Evolutionary conservation across 2,113 vertebrate genomes (phyloP).

Genomic region (Grantiella picta): DNA sequence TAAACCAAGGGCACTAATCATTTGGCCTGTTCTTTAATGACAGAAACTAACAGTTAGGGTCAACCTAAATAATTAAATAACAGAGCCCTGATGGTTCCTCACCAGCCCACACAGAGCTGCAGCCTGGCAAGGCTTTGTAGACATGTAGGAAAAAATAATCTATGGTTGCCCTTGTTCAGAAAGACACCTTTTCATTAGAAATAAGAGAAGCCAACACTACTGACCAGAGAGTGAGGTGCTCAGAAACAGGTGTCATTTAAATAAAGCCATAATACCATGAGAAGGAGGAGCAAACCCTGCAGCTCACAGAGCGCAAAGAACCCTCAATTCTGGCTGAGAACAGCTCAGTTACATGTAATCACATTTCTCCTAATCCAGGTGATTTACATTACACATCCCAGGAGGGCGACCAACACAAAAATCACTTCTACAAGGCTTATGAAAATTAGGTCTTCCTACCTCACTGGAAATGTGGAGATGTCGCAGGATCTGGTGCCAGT

Average conservation of each 20-base stretch:
- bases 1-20: neutral
- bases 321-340: neutral
- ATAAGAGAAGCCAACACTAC: neutral
- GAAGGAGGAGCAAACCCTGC: neutral
- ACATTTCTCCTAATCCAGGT: neutral
- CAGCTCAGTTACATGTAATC: neutral
- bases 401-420: neutral
- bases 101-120: neutral
- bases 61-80: neutral
- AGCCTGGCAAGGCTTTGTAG: neutral
- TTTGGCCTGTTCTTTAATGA: neutral
- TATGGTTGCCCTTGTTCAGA: neutral
- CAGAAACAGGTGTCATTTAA: neutral
- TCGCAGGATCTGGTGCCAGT: neutral
- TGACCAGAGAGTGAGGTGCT: neutral
- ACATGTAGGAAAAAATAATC: neutral
- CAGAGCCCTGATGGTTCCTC: neutral
- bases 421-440: neutral
- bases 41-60: neutral
- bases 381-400: neutral
- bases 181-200: neutral
- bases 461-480: neutral
- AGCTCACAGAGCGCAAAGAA: neutral
- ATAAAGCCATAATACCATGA: neutral
- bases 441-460: slow-evolving; percentile 48